A percentile compares a stretch with the other conserved stretches of the same genome.
These are phyloP conservation scores for Ctenopoma kingsleyae DNA, from an alignment of 2,797 vertebrate genomes.

Conservation along the genomic window DNA sequence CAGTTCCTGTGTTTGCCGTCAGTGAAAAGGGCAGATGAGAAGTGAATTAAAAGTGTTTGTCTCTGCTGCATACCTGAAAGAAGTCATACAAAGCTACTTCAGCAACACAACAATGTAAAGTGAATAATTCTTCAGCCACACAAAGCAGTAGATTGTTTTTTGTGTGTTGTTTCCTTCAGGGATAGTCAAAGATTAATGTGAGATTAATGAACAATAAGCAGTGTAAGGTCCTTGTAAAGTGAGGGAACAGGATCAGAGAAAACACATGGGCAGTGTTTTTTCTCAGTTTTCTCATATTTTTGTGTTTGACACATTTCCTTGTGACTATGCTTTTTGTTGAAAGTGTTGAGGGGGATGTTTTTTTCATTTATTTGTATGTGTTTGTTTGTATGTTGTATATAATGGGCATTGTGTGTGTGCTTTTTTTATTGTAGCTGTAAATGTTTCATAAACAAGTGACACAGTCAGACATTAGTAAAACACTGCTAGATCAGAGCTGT, in stretches of 20 bases:
- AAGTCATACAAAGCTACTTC: constrained; percentile 18
- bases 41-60: constrained; percentile 46
- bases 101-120: constrained; percentile 12
- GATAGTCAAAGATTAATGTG: constrained; percentile 37
- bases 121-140: constrained; percentile 24
- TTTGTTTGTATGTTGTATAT: constrained; percentile 53
- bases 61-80: constrained; percentile 36
- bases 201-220: constrained; percentile 56
- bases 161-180: constrained; percentile 41
- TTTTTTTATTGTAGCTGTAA: constrained; percentile 27
- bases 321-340: constrained; percentile 30
- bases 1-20: constrained; percentile 65
- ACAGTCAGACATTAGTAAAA: constrained; percentile 37
- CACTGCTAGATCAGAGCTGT: constrained; percentile 40
- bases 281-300: constrained; percentile 47
- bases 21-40: constrained; percentile 68
- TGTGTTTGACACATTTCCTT: constrained; percentile 61
- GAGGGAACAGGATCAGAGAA: constrained; percentile 59
- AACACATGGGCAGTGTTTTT: constrained; percentile 55
- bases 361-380: constrained; percentile 53
- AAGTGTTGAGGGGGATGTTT: constrained; percentile 56
- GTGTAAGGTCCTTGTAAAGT: constrained; percentile 42
- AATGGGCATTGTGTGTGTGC: constrained; percentile 20
- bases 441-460: constrained; percentile 45
- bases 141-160: constrained; percentile 33